Conservation (phyloP, 2,113 vertebrate species). For the Bos indicus region DNA sequence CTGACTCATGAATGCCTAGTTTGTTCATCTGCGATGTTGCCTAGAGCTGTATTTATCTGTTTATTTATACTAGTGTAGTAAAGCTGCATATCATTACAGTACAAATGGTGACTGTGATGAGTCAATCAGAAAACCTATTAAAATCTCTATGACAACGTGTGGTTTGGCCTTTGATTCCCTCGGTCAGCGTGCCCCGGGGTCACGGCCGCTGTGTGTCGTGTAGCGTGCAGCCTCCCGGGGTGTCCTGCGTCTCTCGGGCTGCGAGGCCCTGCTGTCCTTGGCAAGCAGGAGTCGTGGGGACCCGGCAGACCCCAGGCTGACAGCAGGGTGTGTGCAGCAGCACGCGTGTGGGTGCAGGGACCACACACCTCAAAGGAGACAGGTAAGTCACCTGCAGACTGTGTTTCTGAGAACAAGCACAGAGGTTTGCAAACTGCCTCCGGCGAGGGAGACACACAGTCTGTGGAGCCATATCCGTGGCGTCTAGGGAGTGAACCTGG, state of each 20-base stretch:
- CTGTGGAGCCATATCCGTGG: not conserved
- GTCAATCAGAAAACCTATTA: conserved; percentile 90
- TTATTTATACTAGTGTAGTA: conserved; percentile 94
- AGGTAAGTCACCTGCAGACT: not conserved
- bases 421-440: not conserved
- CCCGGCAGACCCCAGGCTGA: not conserved
- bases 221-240: not conserved
- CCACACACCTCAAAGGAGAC: not conserved
- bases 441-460: not conserved
- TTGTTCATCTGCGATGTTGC: conserved; percentile 88
- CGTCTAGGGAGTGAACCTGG: not conserved
- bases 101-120: conserved; percentile 88
- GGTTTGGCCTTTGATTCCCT: conserved; percentile 72
- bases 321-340: not conserved
- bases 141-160: conserved; percentile 79
- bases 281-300: not conserved
- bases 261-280: not conserved
- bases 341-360: not conserved
- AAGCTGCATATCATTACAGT: conserved; percentile 91
- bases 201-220: not conserved
- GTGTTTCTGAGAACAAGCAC: not conserved
- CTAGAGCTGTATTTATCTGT: conserved; percentile 90
- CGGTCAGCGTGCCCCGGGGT: not conserved
- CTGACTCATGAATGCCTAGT: conserved; percentile 83
- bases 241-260: not conserved